A percentile compares a stretch with the other conserved stretches of the same genome.
Evolutionary conservation across 2,113 vertebrate species (phyloP).

Genomic region (Casuarius casuarius): DNA sequence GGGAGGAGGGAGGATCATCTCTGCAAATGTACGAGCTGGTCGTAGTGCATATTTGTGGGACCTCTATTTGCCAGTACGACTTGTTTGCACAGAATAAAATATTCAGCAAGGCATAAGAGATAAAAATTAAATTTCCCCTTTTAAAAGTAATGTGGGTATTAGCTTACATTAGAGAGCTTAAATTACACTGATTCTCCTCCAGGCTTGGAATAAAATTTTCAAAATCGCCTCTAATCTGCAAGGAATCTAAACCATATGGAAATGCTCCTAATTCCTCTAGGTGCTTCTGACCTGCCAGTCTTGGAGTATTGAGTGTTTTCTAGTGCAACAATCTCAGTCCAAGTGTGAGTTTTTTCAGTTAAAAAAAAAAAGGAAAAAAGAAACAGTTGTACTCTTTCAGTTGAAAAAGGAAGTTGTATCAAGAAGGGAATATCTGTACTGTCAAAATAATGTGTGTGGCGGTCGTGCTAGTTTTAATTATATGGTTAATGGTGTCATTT

Average conservation of each 20-base stretch:
- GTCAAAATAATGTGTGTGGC: neutral
- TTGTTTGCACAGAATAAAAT: conserved; percentile 41
- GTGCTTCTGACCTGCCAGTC: neutral
- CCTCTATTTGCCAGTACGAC: neutral
- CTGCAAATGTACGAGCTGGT: neutral
- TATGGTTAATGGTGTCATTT: neutral
- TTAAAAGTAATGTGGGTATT: conserved; percentile 33
- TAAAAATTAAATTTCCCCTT: conserved; percentile 49
- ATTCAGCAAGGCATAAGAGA: neutral
- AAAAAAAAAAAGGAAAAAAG: neutral
- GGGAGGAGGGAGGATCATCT: neutral
- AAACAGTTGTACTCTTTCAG: neutral
- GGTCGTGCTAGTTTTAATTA: neutral
- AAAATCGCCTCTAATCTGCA: conserved; percentile 45
- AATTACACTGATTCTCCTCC: conserved; percentile 40
- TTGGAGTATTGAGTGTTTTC: neutral
- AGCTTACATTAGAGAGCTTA: conserved; percentile 30
- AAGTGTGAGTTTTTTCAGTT: neutral
- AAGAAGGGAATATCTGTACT: neutral
- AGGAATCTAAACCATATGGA: conserved; percentile 53
- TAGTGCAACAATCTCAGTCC: neutral
- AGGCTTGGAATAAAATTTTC: conserved; percentile 42
- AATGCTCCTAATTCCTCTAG: conserved; percentile 34
- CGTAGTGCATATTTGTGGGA: neutral
- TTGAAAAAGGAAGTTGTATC: neutral